Conservation (phyloP, 2,888 invertebrate species). For the Pediacus dermestoides region DNA sequence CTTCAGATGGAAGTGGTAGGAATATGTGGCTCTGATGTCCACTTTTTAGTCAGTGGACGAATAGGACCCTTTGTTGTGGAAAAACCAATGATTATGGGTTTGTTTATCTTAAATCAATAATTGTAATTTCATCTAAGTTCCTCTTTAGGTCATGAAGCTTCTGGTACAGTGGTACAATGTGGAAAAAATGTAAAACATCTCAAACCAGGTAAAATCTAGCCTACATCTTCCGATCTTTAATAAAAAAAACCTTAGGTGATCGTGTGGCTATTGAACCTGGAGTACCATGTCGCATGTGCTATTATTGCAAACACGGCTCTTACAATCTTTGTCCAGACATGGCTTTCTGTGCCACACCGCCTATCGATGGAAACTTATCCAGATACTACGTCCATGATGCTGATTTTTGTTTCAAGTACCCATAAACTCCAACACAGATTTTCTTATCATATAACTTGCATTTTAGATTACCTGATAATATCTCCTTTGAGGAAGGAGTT, state of each 20-base stretch:
- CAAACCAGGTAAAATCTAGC: constrained; percentile 59
- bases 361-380: constrained; percentile 80
- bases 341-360: constrained; percentile 90
- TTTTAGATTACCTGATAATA: constrained; percentile 78
- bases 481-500: constrained; percentile 89
- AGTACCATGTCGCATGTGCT: constrained; percentile 78
- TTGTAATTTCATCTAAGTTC: constrained; percentile 9
- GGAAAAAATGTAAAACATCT: constrained; percentile 66
- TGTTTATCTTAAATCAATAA: constrained; percentile 8
- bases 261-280: constrained; percentile 94
- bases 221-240: not conserved
- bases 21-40: constrained; percentile 94
- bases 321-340: constrained; percentile 90
- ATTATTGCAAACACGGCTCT: constrained; percentile 78
- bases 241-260: constrained; percentile 60
- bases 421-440: not conserved
- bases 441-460: not conserved
- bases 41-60: constrained; percentile 78
- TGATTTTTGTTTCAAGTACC: constrained; percentile 81
- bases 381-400: constrained; percentile 85
- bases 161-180: constrained; percentile 73
- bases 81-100: constrained; percentile 86
- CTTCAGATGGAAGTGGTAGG: constrained; percentile 87
- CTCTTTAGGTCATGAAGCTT: constrained; percentile 92
- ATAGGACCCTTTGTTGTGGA: constrained; percentile 84